Evolutionary conservation across 2,888 invertebrate genomes (phyloP).

Genomic region (Boloria euphrosyne): DNA sequence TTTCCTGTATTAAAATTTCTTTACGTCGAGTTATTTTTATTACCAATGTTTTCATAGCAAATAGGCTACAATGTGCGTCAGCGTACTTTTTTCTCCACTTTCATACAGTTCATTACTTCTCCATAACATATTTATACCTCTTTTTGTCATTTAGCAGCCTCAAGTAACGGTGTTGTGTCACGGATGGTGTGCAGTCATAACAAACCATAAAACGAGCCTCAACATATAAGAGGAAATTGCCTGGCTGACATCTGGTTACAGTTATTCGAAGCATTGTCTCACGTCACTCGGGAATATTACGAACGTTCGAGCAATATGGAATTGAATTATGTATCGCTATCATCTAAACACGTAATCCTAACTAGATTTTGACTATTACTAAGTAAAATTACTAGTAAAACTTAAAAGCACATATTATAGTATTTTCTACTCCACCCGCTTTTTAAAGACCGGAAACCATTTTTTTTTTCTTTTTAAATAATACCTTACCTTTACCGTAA

Average conservation of each 20-base stretch:
- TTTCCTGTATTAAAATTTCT: too few species aligned
- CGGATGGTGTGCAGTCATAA: slow-evolving; percentile 43
- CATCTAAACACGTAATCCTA: slow-evolving; percentile 9
- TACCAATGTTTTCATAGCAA: too few species aligned
- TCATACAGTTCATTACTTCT: neutral
- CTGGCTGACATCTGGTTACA: slow-evolving; percentile 41
- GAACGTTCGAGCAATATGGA: slow-evolving; percentile 31
- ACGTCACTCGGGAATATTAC: slow-evolving; percentile 39
- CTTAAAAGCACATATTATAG: too few species aligned
- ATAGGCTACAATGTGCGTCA: too few species aligned
- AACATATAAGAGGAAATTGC: slow-evolving; percentile 43
- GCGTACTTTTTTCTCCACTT: neutral
- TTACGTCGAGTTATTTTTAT: too few species aligned
- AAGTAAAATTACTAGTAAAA: neutral
- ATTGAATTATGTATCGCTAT: slow-evolving; percentile 27
- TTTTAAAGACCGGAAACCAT: too few species aligned
- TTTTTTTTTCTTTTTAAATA: too few species aligned
- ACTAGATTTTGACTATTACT: slow-evolving; percentile 3
- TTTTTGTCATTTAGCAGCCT: slow-evolving; percentile 37
- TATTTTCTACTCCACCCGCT: too few species aligned
- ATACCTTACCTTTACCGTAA: too few species aligned
- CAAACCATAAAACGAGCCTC: slow-evolving; percentile 41
- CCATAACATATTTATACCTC: slow-evolving; percentile 22
- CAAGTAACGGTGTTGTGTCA: slow-evolving; percentile 41
- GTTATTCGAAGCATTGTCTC: slow-evolving; percentile 44